Percentiles rank a stretch among this genome's conserved stretches.
These are phyloP conservation scores for Cephus rjabovi DNA, from an alignment of 2,888 invertebrate genomes.

Conservation along the genomic window DNA sequence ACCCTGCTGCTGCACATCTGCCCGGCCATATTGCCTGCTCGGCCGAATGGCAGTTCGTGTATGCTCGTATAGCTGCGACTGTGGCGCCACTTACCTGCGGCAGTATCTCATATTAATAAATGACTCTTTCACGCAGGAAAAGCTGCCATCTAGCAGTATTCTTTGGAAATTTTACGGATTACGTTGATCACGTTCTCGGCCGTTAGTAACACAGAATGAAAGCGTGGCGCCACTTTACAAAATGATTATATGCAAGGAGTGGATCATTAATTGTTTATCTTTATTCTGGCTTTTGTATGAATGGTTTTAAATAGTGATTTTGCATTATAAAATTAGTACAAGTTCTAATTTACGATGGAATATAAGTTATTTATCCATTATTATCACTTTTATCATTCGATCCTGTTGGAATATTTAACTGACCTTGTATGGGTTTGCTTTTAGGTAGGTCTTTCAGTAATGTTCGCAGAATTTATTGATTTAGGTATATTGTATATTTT, in stretches of 20 bases:
- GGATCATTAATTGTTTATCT: neutral
- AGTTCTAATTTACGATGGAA: neutral
- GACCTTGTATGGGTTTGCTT: neutral
- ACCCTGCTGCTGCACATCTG: slow-evolving; percentile 63
- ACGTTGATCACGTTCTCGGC: neutral
- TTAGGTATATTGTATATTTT: neutral
- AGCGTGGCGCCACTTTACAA: neutral
- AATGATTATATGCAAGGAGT: neutral
- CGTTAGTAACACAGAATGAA: neutral
- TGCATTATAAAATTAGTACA: neutral
- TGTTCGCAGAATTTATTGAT: neutral
- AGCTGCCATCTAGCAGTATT: neutral
- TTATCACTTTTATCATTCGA: neutral
- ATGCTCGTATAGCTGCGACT: neutral
- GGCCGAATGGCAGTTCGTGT: neutral
- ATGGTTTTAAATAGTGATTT: neutral
- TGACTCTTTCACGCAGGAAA: neutral
- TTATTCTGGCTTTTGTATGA: neutral
- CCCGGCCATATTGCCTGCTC: slow-evolving; percentile 61
- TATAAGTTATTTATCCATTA: neutral
- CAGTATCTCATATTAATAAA: neutral
- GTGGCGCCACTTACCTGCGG: neutral
- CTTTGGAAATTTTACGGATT: neutral
- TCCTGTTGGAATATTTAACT: neutral
- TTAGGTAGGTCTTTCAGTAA: neutral